Percentiles rank a stretch among this genome's conserved stretches.
These are phyloP conservation scores for Ovis canadensis DNA, from an alignment of 2,113 vertebrate species.

Conservation along the genomic window DNA sequence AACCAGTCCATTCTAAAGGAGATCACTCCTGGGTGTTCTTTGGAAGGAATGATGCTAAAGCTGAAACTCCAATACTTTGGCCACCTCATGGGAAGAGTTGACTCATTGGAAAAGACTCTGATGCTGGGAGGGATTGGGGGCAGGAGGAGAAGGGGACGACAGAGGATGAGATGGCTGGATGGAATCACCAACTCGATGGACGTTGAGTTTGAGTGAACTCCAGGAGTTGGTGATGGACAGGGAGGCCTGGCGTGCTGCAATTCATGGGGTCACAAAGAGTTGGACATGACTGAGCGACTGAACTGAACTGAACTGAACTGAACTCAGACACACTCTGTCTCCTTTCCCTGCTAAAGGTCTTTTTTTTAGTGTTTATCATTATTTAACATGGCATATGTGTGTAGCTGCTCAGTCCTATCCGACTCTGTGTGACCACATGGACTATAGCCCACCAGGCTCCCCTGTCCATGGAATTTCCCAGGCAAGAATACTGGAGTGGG, in stretches of 20 bases:
- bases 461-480: not conserved
- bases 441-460: not conserved
- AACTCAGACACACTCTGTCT: not conserved
- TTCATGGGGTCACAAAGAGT: too few species aligned
- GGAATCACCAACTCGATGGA: accelerated
- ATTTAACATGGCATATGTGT: not conserved
- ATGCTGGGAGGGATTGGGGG: too few species aligned
- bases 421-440: not conserved
- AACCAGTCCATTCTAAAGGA: too few species aligned
- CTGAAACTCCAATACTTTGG: too few species aligned
- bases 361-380: not conserved
- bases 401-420: not conserved
- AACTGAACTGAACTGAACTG: too few species aligned
- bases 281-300: accelerated
- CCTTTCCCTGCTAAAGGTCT: not conserved
- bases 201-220: too few species aligned
- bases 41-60: too few species aligned
- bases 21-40: accelerated
- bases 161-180: too few species aligned
- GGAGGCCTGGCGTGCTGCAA: too few species aligned
- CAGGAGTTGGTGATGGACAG: too few species aligned
- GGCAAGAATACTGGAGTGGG: not conserved
- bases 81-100: accelerated
- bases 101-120: too few species aligned
- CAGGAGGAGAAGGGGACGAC: too few species aligned